Evolutionary conservation across 2,888 invertebrate genomes (phyloP), one percentile per base, ranked within the genome.

Genomic region (Mythimna loreyi): DNA sequence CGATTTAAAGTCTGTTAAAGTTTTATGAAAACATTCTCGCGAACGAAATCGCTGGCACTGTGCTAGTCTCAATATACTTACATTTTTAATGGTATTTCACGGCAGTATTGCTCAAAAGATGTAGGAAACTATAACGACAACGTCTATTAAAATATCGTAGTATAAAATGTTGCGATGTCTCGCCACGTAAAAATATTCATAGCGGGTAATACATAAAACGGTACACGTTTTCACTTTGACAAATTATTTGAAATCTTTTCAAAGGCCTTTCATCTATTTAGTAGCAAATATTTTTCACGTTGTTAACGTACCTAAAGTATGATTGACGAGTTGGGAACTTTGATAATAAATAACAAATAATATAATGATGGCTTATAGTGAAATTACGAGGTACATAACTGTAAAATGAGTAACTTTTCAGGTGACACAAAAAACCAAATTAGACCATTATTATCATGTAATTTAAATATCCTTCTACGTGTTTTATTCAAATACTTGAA

Each of bases 231-330:
- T 70, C 45, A 33, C 56, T 56, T 52, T 65, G 50, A 45, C 50
- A 72, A 72, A 72, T 64, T 55, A 50, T 50, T 25, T 23, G 16
- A 25, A 72, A 64, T 33, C 43, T 72, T 45, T 45, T 50, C 28
- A 64, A 52, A 45, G 3, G n/a, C 9, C 3, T 52, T n/a, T 45
- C 45, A 53, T 67, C 65, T 43, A 33, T 13, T 25, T 9, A 33
- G 33, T 5, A 30, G 11, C 21, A 25, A 40, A 43, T 50, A 19
- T 25, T 59, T 36, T 28, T 40, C 21, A 60, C 49, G n/a, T 70
- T 69, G 70, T 36, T 28, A 45, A 53, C 25, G 13, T 69, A 7
- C 11, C 13, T 45, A n/a, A 60, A 52, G 21, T 52, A 52, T 45
- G 33, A 53, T 33, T 53, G 23, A 30, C n/a, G 62, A 45, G 28